Evolutionary conservation across 2,113 vertebrate species (phyloP).

Genomic region (Otus sunia): DNA sequence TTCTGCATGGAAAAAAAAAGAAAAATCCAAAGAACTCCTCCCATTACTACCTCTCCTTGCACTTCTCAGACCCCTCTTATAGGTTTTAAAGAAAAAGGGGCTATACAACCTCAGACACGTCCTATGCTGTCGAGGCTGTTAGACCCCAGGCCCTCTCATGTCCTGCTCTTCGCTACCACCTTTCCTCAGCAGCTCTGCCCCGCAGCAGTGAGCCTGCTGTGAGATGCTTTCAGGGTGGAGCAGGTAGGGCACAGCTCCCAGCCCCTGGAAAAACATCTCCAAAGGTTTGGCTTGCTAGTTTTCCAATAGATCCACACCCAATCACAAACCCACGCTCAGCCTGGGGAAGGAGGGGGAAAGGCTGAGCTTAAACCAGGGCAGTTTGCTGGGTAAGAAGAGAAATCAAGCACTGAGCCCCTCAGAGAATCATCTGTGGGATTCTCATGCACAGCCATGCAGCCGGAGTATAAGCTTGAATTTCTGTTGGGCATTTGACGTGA

Average conservation of each 20-base stretch:
- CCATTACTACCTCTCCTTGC: neutral
- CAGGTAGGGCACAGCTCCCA: slow-evolving; percentile 15
- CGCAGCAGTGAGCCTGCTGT: accelerated
- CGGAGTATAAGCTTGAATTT: neutral
- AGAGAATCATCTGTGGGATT: too few species aligned
- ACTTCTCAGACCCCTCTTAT: neutral
- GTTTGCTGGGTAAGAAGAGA: neutral
- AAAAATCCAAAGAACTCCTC: neutral
- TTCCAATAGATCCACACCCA: slow-evolving; percentile 32
- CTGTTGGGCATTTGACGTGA: neutral
- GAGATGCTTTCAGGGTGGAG: neutral
- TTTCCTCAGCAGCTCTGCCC: neutral
- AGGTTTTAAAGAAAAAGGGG: neutral
- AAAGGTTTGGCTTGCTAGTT: neutral
- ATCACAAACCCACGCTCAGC: neutral
- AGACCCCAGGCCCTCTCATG: accelerated
- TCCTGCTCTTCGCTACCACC: neutral
- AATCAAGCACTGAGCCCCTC: neutral
- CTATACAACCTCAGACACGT: neutral
- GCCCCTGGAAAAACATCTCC: slow-evolving; percentile 39
- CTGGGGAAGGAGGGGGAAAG: neutral
- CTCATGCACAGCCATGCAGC: neutral
- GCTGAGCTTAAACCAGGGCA: neutral
- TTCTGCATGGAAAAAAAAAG: neutral
- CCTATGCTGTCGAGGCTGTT: neutral